Conservation (phyloP, 2,888 invertebrate species). For the Gastrophysa polygoni region DNA sequence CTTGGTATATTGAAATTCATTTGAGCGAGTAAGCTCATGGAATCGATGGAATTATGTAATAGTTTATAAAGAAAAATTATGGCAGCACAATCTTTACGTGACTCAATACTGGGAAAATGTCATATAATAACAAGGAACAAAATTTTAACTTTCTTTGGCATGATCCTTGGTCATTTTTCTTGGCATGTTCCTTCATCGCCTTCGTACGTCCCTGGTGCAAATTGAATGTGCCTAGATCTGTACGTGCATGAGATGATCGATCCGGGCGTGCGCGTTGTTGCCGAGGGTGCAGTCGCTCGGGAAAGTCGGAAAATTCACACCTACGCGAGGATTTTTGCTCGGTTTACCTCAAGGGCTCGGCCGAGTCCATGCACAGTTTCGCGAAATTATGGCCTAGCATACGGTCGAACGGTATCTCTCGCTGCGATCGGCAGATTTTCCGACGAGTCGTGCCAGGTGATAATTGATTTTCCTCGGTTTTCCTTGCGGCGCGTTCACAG, state of each 20-base stretch:
- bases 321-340: constrained; percentile 17
- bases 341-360: background rate
- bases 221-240: constrained; percentile 6
- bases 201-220: background rate
- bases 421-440: background rate
- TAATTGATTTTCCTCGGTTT: constrained; percentile 10
- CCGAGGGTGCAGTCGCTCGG: constrained; percentile 28
- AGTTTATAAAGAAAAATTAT: too few species aligned
- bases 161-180: too few species aligned
- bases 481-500: background rate
- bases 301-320: constrained; percentile 25
- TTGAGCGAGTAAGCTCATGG: too few species aligned
- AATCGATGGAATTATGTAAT: too few species aligned
- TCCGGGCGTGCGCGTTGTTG: constrained; percentile 19
- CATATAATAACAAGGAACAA: too few species aligned
- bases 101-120: too few species aligned
- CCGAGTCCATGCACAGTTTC: constrained; percentile 6
- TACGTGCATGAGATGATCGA: constrained; percentile 20
- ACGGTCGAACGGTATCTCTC: background rate
- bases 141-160: too few species aligned
- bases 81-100: too few species aligned
- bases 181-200: too few species aligned
- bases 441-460: background rate
- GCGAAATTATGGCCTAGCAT: constrained; percentile 10
- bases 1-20: too few species aligned